Percentiles rank a stretch among this genome's conserved stretches.
Conservation (phyloP, 2,113 vertebrate genomes). For the Rostratula benghalensis region DNA sequence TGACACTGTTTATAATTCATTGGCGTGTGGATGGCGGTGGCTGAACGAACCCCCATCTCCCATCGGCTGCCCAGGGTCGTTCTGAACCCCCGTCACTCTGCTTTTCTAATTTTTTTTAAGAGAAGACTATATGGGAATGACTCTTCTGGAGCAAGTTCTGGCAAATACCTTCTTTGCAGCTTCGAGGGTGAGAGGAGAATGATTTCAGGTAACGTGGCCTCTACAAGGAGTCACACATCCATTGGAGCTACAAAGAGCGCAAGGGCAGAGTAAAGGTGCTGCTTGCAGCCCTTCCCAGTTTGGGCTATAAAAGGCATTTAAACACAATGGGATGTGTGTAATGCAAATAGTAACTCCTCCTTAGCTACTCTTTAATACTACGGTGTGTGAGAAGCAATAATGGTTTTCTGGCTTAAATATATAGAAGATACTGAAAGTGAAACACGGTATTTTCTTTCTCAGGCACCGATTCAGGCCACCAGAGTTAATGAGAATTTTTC, state of each 20-base stretch:
- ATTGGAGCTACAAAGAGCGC: accelerated
- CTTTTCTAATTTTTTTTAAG: neutral
- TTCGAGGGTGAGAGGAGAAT: neutral
- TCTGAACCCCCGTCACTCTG: neutral
- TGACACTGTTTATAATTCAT: neutral
- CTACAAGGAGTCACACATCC: neutral
- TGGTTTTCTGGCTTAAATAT: neutral
- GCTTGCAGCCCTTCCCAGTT: neutral
- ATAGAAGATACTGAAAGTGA: neutral
- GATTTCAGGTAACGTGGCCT: neutral
- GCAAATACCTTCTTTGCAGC: neutral
- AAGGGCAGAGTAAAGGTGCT: neutral
- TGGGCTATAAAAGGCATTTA: neutral
- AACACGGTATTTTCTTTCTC: neutral
- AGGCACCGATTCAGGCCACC: neutral
- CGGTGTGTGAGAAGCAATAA: neutral
- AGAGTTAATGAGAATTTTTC: neutral
- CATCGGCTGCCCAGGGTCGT: neutral
- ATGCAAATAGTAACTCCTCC: neutral
- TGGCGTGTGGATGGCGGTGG: neutral
- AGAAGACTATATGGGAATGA: neutral
- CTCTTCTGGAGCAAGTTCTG: neutral
- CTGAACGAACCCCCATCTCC: neutral
- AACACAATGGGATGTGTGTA: neutral
- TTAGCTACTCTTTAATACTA: neutral